Evolutionary conservation across 1,140 invertebrate species (phyloP).

Genomic region (Microplitis mediator): DNA sequence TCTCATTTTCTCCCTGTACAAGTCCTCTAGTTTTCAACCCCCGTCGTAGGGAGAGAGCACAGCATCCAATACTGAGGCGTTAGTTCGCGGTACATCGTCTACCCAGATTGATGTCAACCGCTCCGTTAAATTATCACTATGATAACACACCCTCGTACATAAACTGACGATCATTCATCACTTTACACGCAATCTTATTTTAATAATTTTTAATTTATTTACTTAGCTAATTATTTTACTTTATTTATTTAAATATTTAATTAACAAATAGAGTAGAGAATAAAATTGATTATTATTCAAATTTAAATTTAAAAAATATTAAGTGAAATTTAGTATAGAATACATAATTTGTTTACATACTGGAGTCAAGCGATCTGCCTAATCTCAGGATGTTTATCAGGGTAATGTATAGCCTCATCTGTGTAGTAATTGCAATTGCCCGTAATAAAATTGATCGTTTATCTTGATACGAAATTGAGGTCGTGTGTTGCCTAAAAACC

Average conservation of each 20-base stretch:
- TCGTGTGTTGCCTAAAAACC: not conserved
- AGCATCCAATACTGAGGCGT: not conserved
- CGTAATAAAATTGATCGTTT: constrained; percentile 5
- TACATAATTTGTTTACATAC: not conserved
- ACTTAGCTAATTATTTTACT: not conserved
- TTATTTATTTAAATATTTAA: not conserved
- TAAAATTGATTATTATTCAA: too few relatives aligned
- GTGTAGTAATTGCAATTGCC: constrained; percentile 6
- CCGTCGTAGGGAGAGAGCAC: not conserved
- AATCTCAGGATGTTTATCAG: constrained; percentile 4
- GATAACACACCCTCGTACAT: not conserved
- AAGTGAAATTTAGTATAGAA: too few relatives aligned
- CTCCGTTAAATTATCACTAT: not conserved
- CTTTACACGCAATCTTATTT: not conserved
- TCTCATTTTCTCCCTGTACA: constrained; percentile 7
- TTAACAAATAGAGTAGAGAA: not conserved
- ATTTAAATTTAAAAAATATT: too few relatives aligned
- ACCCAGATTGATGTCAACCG: constrained; percentile 5
- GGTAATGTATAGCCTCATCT: constrained; percentile 1
- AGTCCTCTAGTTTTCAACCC: constrained; percentile 15
- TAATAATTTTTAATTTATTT: not conserved
- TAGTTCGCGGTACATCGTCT: not conserved
- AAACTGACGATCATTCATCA: too few relatives aligned
- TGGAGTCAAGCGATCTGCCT: not conserved
- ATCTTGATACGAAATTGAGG: not conserved